Evolutionary conservation across 2,797 vertebrate genomes (phyloP).

Genomic region (Chiloscyllium punctatum): DNA sequence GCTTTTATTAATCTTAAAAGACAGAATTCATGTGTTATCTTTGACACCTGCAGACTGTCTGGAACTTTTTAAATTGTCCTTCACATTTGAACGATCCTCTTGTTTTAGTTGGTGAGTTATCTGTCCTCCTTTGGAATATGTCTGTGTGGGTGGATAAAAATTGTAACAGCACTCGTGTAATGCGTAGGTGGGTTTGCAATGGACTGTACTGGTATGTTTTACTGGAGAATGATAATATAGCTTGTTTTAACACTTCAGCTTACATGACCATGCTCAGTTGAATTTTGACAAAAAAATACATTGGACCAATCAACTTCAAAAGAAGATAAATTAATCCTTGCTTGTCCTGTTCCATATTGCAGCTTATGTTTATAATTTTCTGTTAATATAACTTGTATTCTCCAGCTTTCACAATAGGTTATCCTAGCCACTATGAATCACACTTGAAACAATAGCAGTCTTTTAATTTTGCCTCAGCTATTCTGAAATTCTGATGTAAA

Average conservation of each 20-base stretch:
- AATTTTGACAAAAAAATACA: neutral
- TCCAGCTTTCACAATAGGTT: neutral
- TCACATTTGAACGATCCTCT: slow-evolving; percentile 24
- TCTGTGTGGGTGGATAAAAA: neutral
- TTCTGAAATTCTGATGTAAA: neutral
- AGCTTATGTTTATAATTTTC: neutral
- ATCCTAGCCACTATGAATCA: neutral
- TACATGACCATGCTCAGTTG: neutral
- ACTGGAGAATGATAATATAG: neutral
- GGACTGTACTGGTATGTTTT: neutral
- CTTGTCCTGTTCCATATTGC: neutral
- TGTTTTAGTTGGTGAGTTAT: slow-evolving; percentile 25
- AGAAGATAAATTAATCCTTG: neutral
- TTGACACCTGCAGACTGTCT: slow-evolving; percentile 34
- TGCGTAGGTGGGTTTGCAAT: slow-evolving; percentile 10
- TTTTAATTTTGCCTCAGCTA: neutral
- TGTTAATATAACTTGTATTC: neutral
- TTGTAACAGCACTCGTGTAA: neutral
- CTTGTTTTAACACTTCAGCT: neutral
- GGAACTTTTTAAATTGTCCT: slow-evolving; percentile 11
- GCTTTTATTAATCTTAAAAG: neutral
- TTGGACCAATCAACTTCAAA: neutral
- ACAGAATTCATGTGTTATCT: slow-evolving; percentile 21
- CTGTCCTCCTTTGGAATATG: neutral
- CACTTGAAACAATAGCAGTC: neutral